Conservation (phyloP, 2,797 vertebrate species). For the Pempheris klunzingeri region DNA sequence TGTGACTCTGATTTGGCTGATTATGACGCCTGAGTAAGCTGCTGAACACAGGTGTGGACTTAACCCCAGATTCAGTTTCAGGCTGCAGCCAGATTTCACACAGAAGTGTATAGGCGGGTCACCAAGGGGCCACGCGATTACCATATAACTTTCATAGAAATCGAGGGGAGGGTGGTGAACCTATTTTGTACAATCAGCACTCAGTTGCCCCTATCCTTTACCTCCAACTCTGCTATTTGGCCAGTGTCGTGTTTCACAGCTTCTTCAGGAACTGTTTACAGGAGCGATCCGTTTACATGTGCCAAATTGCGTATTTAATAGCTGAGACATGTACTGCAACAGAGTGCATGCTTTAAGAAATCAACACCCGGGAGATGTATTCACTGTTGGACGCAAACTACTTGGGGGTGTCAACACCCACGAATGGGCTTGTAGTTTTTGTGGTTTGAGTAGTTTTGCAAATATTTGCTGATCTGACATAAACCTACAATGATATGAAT, state of each 20-base stretch:
- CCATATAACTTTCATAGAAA: conserved; percentile 71
- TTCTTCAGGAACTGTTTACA: conserved; percentile 86
- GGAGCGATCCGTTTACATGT: conserved; percentile 85
- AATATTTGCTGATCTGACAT: conserved; percentile 15
- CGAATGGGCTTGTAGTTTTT: no score
- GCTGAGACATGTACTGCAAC: conserved; percentile 78
- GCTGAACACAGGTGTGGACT: conserved; percentile 63
- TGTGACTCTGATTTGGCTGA: conserved; percentile 65
- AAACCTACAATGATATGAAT: neutral
- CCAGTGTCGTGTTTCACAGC: conserved; percentile 84
- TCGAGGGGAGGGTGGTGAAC: conserved; percentile 61
- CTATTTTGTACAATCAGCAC: conserved; percentile 79
- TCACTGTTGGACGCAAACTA: conserved; percentile 74
- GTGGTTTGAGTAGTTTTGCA: conserved; percentile 16
- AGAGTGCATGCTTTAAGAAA: conserved; percentile 86
- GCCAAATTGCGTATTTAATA: conserved; percentile 85
- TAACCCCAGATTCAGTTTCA: conserved; percentile 67
- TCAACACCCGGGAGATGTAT: conserved; percentile 87
- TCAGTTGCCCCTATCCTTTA: conserved; percentile 80
- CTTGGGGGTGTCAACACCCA: conserved; percentile 62
- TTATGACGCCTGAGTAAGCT: conserved; percentile 64
- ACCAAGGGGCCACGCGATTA: conserved; percentile 39
- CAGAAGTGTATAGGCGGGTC: conserved; percentile 51
- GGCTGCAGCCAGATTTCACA: conserved; percentile 54
- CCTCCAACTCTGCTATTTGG: conserved; percentile 83